A percentile compares a stretch with the other conserved stretches of the same genome.
phyloP scores from a whole-genome alignment of 2,888 invertebrate genomes.

The Byasa hedistus region DNA sequence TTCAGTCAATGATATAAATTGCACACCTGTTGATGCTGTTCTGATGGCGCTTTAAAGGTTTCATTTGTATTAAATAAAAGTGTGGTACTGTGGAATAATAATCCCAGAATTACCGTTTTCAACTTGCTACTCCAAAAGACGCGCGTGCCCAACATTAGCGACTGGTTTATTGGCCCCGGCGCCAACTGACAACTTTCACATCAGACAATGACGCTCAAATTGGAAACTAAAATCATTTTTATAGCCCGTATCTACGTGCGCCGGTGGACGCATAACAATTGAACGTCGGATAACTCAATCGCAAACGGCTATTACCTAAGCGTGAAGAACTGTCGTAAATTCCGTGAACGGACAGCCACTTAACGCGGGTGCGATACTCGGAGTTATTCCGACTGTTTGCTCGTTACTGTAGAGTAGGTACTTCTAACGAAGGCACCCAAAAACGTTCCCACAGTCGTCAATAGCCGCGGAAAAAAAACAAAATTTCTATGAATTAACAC shows the following conservation, averaged over 20 bases:
- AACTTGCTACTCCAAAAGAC: slow-evolving; percentile 39
- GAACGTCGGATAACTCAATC: slow-evolving; percentile 51
- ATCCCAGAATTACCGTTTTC: slow-evolving; percentile 53
- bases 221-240: slow-evolving; percentile 73
- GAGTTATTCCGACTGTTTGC: slow-evolving; percentile 73
- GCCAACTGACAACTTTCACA: slow-evolving; percentile 75
- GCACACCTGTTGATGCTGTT: slow-evolving; percentile 59
- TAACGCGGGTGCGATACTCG: slow-evolving; percentile 71
- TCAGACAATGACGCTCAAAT: slow-evolving; percentile 76
- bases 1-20: slow-evolving; percentile 70
- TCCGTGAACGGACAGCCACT: slow-evolving; percentile 65
- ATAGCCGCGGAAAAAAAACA: slow-evolving; percentile 72
- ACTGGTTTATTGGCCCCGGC: slow-evolving; percentile 75
- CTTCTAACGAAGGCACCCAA: slow-evolving; percentile 76
- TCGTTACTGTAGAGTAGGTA: slow-evolving; percentile 73
- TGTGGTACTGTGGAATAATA: slow-evolving; percentile 51
- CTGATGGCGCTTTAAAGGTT: slow-evolving; percentile 53
- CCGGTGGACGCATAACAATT: slow-evolving; percentile 48
- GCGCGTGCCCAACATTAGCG: slow-evolving; percentile 61
- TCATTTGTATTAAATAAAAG: slow-evolving; percentile 56
- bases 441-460: slow-evolving; percentile 79
- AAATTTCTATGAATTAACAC: slow-evolving; percentile 79
- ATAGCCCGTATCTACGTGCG: slow-evolving; percentile 54
- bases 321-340: slow-evolving; percentile 68
- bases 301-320: slow-evolving; percentile 57